These are phyloP conservation scores for Pristionchus exspectatus DNA, from an alignment of 2,888 invertebrate genomes.

Conservation along the genomic window DNA sequence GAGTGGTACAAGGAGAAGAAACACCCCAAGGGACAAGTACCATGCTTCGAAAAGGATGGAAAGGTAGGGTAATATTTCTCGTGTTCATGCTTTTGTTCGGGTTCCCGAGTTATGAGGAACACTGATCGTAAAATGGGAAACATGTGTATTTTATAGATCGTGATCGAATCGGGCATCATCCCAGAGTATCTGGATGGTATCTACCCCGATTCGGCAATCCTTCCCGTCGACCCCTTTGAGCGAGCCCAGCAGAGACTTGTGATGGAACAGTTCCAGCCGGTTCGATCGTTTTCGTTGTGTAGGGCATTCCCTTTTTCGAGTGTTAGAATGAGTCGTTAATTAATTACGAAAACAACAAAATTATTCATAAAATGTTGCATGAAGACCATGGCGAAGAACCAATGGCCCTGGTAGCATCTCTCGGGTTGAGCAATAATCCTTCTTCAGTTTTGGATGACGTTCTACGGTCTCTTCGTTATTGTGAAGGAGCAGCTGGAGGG, in stretches of 20 bases:
- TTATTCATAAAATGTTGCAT: too few species aligned
- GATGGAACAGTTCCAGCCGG: constrained; percentile 82
- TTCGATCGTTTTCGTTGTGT: too few species aligned
- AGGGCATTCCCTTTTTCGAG: too few species aligned
- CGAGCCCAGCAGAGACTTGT: constrained; percentile 87
- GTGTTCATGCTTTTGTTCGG: background rate
- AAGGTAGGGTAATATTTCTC: constrained; percentile 46
- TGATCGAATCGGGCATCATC: constrained; percentile 89
- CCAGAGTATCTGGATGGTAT: constrained; percentile 89
- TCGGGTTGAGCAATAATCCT: too few species aligned
- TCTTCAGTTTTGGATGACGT: constrained; percentile 59
- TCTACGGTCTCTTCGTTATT: constrained; percentile 60
- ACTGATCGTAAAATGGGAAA: too few species aligned
- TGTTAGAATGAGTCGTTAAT: too few species aligned
- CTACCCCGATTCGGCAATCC: constrained; percentile 84
- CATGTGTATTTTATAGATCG: constrained; percentile 79
- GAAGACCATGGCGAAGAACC: too few species aligned
- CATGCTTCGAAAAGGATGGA: constrained; percentile 84
- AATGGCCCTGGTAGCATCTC: too few species aligned
- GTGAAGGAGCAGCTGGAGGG: constrained; percentile 58
- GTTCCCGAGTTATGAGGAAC: background rate
- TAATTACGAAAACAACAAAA: too few species aligned
- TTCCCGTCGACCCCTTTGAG: constrained; percentile 84
- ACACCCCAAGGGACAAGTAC: constrained; percentile 84
- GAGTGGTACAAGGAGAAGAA: constrained; percentile 86